These are phyloP conservation scores for Monoplex corrugatus DNA, from an alignment of 2,888 invertebrate genomes.

Conservation along the genomic window DNA sequence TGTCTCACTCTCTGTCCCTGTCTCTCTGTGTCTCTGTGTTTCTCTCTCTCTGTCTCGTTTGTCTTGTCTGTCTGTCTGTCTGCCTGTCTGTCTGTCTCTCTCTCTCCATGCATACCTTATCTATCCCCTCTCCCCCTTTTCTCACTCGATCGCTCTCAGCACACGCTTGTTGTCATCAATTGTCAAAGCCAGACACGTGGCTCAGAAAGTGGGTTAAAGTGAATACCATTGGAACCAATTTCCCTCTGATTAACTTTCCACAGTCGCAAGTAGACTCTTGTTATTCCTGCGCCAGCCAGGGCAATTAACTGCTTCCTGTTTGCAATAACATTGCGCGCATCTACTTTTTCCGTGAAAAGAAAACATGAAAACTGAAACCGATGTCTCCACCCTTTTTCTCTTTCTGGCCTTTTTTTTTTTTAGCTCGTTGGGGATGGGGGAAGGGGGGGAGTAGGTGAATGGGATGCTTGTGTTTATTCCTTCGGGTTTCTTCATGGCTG, in stretches of 20 bases:
- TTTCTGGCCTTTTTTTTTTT: neutral
- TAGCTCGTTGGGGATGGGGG: neutral
- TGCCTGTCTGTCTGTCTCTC: too few species aligned
- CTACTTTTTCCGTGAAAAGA: neutral
- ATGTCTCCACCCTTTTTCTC: too few species aligned
- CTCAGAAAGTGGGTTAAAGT: neutral
- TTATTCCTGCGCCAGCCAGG: neutral
- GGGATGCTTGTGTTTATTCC: neutral
- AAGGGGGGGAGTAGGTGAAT: neutral
- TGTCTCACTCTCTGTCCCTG: too few species aligned
- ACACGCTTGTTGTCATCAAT: too few species aligned
- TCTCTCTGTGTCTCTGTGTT: too few species aligned
- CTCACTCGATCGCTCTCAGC: too few species aligned
- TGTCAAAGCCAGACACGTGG: too few species aligned
- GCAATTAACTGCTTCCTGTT: slow-evolving; percentile 39
- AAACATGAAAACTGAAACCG: neutral
- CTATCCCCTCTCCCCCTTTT: too few species aligned
- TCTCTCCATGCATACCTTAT: too few species aligned
- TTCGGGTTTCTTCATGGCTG: neutral
- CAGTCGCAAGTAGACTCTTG: neutral
- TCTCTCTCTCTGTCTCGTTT: too few species aligned
- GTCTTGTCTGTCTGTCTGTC: too few species aligned
- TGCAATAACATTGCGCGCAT: slow-evolving; percentile 25
- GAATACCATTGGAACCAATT: neutral
- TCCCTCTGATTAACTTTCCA: neutral